Conservation (phyloP, 2,888 invertebrate species). For the Cantharis lateralis region DNA sequence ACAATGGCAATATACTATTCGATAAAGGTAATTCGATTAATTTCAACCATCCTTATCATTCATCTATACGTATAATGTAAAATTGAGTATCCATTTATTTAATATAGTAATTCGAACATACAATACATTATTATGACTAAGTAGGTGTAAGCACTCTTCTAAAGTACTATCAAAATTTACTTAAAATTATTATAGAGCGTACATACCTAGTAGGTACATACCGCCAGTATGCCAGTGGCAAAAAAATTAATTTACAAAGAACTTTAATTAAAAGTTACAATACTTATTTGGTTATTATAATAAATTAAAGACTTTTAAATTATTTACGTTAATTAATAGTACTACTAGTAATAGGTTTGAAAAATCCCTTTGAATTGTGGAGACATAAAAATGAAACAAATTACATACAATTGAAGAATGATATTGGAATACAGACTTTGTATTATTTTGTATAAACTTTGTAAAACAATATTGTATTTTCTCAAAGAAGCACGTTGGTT, state of each 20-base stretch:
- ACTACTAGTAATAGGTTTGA: too few relatives aligned
- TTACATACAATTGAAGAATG: too few relatives aligned
- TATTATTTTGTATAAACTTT: too few relatives aligned
- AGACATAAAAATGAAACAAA: too few relatives aligned
- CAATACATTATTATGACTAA: neutral
- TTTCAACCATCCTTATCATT: neutral
- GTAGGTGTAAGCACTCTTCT: neutral
- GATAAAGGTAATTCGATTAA: neutral
- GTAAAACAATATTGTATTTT: too few relatives aligned
- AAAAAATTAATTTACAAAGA: neutral
- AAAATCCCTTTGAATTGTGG: too few relatives aligned
- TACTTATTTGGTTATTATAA: neutral
- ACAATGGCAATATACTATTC: neutral
- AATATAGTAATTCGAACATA: neutral
- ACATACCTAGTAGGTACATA: too few relatives aligned
- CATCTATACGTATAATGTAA: neutral
- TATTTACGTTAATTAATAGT: too few relatives aligned
- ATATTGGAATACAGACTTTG: too few relatives aligned
- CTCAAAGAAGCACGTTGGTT: too few relatives aligned
- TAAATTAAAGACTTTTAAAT: too few relatives aligned
- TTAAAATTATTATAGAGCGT: neutral
- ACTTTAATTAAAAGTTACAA: neutral
- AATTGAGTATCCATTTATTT: neutral
- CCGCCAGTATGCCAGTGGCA: neutral
- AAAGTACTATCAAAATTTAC: neutral